Conservation (phyloP, 2,113 vertebrate species). For the Platanista minor region DNA sequence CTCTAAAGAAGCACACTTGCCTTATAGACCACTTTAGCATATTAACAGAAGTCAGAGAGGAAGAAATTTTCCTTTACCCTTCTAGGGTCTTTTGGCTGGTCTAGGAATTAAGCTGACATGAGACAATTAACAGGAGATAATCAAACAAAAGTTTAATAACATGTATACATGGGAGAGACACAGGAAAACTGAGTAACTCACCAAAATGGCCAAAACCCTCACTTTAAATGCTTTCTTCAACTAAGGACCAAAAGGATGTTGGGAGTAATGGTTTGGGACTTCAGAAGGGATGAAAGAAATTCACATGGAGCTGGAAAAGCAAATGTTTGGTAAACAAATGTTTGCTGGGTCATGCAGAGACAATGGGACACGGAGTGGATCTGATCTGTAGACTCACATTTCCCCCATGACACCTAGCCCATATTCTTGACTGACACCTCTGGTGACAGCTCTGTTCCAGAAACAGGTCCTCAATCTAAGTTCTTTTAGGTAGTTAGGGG, state of each 20-base stretch:
- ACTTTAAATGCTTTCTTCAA: neutral
- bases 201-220: neutral
- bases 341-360: neutral
- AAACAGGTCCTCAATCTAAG: neutral
- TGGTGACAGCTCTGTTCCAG: neutral
- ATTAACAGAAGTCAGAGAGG: neutral
- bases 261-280: neutral
- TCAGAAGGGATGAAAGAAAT: neutral
- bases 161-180: neutral
- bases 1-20: neutral
- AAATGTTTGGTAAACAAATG: neutral
- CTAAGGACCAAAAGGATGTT: neutral
- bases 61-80: neutral
- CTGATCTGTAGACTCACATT: neutral
- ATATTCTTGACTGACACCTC: neutral
- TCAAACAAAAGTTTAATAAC: neutral
- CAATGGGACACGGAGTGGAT: neutral
- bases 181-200: neutral
- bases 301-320: neutral
- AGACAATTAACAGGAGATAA: neutral
- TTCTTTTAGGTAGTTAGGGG: neutral
- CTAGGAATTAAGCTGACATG: neutral
- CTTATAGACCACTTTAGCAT: neutral
- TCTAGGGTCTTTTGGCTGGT: neutral
- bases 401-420: neutral